A percentile compares a stretch with the other conserved stretches of the same genome.
Evolutionary conservation across 2,888 invertebrate genomes (phyloP).

Genomic region (Nasonovia ribisnigri): DNA sequence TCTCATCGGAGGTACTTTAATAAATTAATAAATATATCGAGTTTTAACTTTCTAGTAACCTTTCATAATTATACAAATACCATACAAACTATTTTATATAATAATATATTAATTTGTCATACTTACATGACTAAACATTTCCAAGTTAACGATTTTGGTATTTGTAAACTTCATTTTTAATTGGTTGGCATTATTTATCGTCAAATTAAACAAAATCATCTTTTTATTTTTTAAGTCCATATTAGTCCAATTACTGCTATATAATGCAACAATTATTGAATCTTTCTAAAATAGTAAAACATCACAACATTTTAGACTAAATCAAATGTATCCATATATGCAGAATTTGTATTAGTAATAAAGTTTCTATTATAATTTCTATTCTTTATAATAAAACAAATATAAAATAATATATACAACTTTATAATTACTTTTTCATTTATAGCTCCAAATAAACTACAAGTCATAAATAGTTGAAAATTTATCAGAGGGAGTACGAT

Average conservation of each 20-base stretch:
- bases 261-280: background rate
- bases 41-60: background rate
- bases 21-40: no score
- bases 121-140: constrained; percentile 27
- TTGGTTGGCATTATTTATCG: background rate
- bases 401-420: background rate
- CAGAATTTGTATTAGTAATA: no score
- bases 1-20: no score
- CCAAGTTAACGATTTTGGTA: constrained; percentile 1
- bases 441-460: constrained; percentile 10
- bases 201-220: background rate
- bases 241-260: constrained; percentile 26
- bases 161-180: constrained; percentile 26
- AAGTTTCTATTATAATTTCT: no score
- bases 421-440: constrained; percentile 12
- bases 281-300: constrained; percentile 27
- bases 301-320: background rate
- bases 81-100: background rate
- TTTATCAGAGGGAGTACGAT: background rate
- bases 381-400: background rate
- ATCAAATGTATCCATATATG: background rate
- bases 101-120: background rate
- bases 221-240: constrained; percentile 19
- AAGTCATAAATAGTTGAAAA: constrained; percentile 1
- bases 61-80: background rate